A percentile compares a stretch with the other conserved stretches of the same genome.
phyloP scores from a whole-genome alignment of 2,888 invertebrate species.

The Leptarthrus brevirostris region DNA sequence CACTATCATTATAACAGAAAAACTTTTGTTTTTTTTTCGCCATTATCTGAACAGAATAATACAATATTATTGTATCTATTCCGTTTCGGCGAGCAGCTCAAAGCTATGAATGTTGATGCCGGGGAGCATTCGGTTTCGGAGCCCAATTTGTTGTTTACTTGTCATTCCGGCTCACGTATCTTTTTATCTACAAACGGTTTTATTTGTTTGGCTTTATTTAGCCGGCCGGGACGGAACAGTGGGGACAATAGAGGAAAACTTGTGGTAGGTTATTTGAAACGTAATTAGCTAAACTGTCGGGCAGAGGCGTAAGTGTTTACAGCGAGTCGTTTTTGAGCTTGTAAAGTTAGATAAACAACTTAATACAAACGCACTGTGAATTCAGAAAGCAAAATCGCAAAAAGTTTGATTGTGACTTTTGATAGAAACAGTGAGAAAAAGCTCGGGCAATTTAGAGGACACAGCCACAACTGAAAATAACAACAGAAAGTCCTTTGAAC shows the following conservation, averaged over 20 bases:
- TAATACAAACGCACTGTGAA: neutral
- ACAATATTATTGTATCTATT: no score
- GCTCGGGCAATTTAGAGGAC: conserved; percentile 12
- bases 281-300: conserved; percentile 24
- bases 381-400: no score
- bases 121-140: neutral
- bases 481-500: no score
- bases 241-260: conserved; percentile 27
- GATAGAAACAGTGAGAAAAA: neutral
- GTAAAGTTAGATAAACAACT: conserved; percentile 16
- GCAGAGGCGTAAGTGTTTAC: neutral
- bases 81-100: no score
- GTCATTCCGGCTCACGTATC: neutral
- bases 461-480: neutral
- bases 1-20: no score
- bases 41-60: no score
- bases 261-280: conserved; percentile 44
- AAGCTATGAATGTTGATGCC: neutral
- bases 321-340: neutral
- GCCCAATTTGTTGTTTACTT: neutral
- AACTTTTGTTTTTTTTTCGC: no score
- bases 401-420: no score
- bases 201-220: neutral
- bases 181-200: neutral
- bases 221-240: neutral